Conservation (phyloP, 2,113 vertebrate species). For the Chascanopsetta lugubris region DNA sequence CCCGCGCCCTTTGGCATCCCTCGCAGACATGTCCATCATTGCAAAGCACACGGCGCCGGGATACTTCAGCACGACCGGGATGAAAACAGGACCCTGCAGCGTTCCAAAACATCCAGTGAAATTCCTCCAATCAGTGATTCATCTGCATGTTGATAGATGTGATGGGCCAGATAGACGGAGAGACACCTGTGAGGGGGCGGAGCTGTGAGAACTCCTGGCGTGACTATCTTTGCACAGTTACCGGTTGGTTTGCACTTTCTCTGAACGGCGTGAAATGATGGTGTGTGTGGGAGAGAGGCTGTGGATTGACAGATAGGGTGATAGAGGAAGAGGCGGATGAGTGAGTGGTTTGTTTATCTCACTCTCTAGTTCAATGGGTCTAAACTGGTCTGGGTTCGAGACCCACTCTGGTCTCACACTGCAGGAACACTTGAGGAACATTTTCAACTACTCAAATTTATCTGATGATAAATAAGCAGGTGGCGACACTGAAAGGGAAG, state of each 20-base stretch:
- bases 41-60: conserved; percentile 17
- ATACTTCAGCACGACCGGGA: conserved; percentile 35
- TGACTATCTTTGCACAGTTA: conserved; percentile 43
- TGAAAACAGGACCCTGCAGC: conserved; percentile 59
- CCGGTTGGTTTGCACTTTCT: conserved; percentile 25
- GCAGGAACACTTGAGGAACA: no score
- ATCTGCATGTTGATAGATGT: conserved; percentile 62
- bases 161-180: conserved; percentile 25
- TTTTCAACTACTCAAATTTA: no score
- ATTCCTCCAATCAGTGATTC: conserved; percentile 47
- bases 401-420: no score
- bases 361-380: conserved; percentile 51
- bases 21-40: conserved; percentile 40
- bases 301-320: conserved; percentile 7
- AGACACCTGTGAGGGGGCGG: conserved; percentile 64
- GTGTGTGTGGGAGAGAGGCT: background rate
- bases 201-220: conserved; percentile 32
- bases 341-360: conserved; percentile 11
- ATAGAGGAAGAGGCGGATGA: background rate
- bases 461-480: no score
- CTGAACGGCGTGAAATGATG: conserved; percentile 6
- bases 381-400: no score
- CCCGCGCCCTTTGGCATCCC: no score
- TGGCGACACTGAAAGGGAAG: no score
- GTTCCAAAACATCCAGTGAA: conserved; percentile 57